These are phyloP conservation scores for Galaxias olidus DNA, from an alignment of 2,797 vertebrate species.

Conservation along the genomic window DNA sequence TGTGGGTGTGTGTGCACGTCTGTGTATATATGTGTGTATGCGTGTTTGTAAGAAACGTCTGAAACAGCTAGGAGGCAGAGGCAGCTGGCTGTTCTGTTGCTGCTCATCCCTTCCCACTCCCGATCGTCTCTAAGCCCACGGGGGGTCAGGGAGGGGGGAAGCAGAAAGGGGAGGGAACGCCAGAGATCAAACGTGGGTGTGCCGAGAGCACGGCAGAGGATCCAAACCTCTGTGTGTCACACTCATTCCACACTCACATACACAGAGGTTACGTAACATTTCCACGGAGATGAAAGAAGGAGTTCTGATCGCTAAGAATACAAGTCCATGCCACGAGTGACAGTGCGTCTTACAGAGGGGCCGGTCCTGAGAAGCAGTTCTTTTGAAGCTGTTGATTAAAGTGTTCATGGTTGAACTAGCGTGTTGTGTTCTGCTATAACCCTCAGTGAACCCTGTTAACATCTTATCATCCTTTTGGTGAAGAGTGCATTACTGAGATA, in stretches of 20 bases:
- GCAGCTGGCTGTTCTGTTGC: constrained; percentile 53
- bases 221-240: constrained; percentile 60
- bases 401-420: background rate
- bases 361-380: background rate
- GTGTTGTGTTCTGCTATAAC: background rate
- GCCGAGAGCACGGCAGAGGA: constrained; percentile 51
- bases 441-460: background rate
- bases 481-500: background rate
- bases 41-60: constrained; percentile 47
- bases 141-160: constrained; percentile 51
- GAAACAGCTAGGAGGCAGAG: constrained; percentile 48
- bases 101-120: constrained; percentile 62
- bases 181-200: constrained; percentile 57
- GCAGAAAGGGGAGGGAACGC: constrained; percentile 22
- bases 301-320: constrained; percentile 36
- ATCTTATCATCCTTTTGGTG: background rate
- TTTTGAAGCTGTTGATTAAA: background rate
- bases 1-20: too few relatives aligned
- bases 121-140: constrained; percentile 52
- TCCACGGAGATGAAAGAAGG: constrained; percentile 34
- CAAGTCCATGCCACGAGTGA: background rate
- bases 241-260: constrained; percentile 51
- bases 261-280: constrained; percentile 55
- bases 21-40: too few relatives aligned
- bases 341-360: background rate